Conservation (phyloP, 2,797 vertebrate genomes). For the Pelobates cultripes region DNA sequence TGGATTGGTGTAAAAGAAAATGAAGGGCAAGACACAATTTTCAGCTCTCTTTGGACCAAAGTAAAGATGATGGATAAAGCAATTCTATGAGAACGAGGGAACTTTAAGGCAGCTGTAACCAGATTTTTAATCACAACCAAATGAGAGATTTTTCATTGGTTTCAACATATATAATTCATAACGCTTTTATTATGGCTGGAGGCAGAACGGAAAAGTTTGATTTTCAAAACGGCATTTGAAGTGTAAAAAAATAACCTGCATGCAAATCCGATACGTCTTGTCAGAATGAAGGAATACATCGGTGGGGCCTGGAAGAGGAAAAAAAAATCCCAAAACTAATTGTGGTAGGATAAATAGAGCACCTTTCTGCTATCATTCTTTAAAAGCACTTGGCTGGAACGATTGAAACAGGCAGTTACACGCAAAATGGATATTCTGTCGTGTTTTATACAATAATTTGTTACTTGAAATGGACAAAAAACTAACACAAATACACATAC, state of each 20-base stretch:
- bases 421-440: constrained; percentile 6
- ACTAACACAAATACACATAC: not conserved
- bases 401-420: constrained; percentile 22
- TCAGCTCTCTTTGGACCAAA: not conserved
- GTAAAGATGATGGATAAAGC: constrained; percentile 6
- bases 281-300: constrained; percentile 13
- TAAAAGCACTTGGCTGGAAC: not conserved
- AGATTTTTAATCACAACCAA: constrained; percentile 47
- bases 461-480: constrained; percentile 1
- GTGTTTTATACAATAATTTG: constrained; percentile 9
- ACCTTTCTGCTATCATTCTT: not conserved
- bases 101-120: constrained; percentile 31
- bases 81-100: constrained; percentile 11
- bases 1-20: too few species aligned
- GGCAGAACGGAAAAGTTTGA: constrained; percentile 51
- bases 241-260: constrained; percentile 17
- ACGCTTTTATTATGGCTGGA: constrained; percentile 50
- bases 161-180: constrained; percentile 55
- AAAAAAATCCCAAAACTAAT: constrained; percentile 5
- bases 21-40: too few species aligned
- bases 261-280: constrained; percentile 8
- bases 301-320: not conserved
- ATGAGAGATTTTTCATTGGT: constrained; percentile 48
- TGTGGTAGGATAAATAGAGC: constrained; percentile 5
- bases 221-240: constrained; percentile 45